phyloP scores from a whole-genome alignment of 2,113 vertebrate genomes.

The Enhydra lutris region DNA sequence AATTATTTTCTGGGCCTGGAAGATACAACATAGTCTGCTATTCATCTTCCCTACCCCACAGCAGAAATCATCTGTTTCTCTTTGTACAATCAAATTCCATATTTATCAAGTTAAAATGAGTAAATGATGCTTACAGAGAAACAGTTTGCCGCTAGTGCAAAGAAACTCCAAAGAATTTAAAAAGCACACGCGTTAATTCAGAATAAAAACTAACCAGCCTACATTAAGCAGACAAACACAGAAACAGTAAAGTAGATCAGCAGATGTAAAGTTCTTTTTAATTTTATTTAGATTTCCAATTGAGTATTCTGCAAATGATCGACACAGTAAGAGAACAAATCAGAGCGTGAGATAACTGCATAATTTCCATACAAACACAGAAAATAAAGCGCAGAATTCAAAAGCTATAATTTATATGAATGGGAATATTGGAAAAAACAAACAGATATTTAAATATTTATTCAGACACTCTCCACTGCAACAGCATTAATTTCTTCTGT shows the following conservation, averaged over 20 bases:
- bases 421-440: not conserved
- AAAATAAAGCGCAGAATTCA: not conserved
- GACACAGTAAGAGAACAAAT: not conserved
- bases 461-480: not conserved
- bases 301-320: constrained; percentile 25
- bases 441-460: constrained; percentile 35
- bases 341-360: not conserved
- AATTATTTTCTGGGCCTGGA: not conserved
- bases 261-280: constrained; percentile 1
- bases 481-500: constrained; percentile 36
- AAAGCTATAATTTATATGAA: not conserved
- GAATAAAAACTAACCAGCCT: constrained; percentile 40
- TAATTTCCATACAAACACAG: not conserved
- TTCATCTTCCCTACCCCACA: constrained; percentile 36
- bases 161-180: constrained; percentile 12
- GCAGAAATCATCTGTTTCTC: constrained; percentile 47
- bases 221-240: not conserved
- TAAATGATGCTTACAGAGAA: constrained; percentile 49
- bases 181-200: constrained; percentile 26
- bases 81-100: constrained; percentile 48
- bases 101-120: constrained; percentile 62
- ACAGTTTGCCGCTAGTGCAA: constrained; percentile 41
- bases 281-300: constrained; percentile 38
- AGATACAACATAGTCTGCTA: not conserved
- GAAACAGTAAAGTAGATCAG: not conserved